A percentile compares a stretch with the other conserved stretches of the same genome.
These are phyloP conservation scores for Phyllotis vaccarum DNA, from an alignment of 2,797 vertebrate species.

Conservation along the genomic window DNA sequence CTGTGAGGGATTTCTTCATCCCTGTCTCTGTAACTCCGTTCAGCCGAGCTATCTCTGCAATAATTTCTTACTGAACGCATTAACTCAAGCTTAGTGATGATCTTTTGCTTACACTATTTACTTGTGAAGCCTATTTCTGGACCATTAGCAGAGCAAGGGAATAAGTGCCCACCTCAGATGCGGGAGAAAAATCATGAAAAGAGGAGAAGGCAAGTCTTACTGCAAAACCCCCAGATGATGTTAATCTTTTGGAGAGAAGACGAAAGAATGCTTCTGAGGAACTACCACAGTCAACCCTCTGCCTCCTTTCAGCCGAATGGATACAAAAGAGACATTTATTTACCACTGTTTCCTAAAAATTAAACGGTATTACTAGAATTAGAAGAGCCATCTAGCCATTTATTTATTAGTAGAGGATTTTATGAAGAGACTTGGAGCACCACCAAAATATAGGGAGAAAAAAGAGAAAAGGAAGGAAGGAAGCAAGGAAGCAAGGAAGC, in stretches of 20 bases:
- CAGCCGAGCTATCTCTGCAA: neutral
- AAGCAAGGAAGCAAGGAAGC: neutral
- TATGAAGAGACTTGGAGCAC: neutral
- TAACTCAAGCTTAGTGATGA: neutral
- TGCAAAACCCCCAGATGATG: neutral
- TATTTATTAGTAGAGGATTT: neutral
- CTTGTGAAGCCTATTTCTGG: neutral
- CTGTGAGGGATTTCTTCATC: neutral
- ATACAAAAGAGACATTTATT: neutral
- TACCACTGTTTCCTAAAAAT: neutral
- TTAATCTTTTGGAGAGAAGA: neutral
- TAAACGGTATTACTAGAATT: neutral
- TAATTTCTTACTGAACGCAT: neutral
- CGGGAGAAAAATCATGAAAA: neutral
- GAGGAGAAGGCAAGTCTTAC: accelerated
- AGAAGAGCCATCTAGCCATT: neutral
- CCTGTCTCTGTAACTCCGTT: neutral
- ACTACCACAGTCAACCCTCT: too few species aligned
- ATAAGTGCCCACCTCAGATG: neutral
- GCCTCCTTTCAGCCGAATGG: neutral
- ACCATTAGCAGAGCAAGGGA: neutral
- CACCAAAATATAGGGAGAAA: neutral
- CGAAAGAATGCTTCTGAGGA: neutral
- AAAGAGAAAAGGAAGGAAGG: neutral
- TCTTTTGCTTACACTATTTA: neutral